Percentiles rank a stretch among this genome's conserved stretches.
Evolutionary conservation across 2,797 vertebrate genomes (phyloP).

Genomic region (Semaprochilodus insignis): DNA sequence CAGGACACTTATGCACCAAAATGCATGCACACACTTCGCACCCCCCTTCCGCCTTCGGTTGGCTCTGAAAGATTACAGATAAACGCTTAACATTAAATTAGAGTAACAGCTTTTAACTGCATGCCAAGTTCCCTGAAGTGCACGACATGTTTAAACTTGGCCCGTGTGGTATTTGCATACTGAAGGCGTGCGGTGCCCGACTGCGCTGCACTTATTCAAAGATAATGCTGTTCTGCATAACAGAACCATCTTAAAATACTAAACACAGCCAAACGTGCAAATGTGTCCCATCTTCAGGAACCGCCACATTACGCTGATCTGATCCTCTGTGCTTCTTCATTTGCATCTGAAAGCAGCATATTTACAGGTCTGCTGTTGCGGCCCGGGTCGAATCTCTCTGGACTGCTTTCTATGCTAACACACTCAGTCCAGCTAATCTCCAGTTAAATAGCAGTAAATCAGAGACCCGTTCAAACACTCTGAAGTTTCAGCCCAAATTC

Average conservation of each 20-base stretch:
- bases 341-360: too few relatives aligned
- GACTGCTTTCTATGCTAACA: neutral
- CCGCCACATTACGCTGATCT: too few relatives aligned
- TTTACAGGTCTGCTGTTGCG: too few relatives aligned
- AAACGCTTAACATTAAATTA: slow-evolving; percentile 5
- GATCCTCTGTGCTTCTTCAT: too few relatives aligned
- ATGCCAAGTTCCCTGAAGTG: neutral
- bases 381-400: too few relatives aligned
- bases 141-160: neutral
- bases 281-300: too few relatives aligned
- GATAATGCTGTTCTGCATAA: neutral
- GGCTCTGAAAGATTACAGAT: slow-evolving; percentile 14
- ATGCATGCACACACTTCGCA: neutral
- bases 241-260: neutral
- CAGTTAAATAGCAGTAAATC: neutral
- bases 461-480: too few relatives aligned
- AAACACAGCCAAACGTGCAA: too few relatives aligned
- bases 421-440: neutral
- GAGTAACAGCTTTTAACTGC: neutral
- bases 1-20: neutral
- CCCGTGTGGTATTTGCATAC: neutral
- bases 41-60: neutral
- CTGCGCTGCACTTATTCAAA: neutral
- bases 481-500: too few relatives aligned
- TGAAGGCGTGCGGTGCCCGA: neutral